Conservation (phyloP, 2,888 invertebrate genomes). For the Hydriomena furcata region DNA sequence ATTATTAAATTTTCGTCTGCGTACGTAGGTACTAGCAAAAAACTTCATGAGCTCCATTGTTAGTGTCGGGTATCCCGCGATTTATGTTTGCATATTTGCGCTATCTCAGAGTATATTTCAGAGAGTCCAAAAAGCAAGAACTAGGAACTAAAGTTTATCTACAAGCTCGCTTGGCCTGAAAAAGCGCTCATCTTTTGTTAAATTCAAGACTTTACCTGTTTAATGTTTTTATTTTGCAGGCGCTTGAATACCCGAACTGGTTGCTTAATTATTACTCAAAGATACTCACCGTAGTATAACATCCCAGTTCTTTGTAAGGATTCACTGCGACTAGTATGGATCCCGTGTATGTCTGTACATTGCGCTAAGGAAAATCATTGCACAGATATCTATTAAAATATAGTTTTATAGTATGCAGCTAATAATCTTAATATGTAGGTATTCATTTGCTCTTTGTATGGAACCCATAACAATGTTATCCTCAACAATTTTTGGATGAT, state of each 20-base stretch:
- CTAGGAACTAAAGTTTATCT: no score
- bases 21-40: conserved; percentile 9
- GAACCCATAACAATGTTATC: background rate
- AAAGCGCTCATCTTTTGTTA: no score
- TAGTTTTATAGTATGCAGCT: no score
- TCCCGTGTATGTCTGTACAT: conserved; percentile 93
- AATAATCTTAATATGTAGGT: no score
- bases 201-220: no score
- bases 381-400: background rate
- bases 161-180: no score
- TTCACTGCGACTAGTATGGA: conserved; percentile 96
- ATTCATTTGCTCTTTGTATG: no score
- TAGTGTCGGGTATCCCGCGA: conserved; percentile 3
- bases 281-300: conserved; percentile 93
- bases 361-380: conserved; percentile 76
- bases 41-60: conserved; percentile 18
- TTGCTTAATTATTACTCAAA: no score
- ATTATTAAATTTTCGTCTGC: conserved; percentile 3
- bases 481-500: no score
- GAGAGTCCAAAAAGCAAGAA: background rate
- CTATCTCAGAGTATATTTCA: background rate
- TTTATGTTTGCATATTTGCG: conserved; percentile 11
- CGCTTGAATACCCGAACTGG: no score
- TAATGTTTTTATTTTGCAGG: no score
- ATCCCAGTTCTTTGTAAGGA: conserved; percentile 95